Evolutionary conservation across 1,140 invertebrate species (phyloP).

Genomic region (Drosophila sp.): DNA sequence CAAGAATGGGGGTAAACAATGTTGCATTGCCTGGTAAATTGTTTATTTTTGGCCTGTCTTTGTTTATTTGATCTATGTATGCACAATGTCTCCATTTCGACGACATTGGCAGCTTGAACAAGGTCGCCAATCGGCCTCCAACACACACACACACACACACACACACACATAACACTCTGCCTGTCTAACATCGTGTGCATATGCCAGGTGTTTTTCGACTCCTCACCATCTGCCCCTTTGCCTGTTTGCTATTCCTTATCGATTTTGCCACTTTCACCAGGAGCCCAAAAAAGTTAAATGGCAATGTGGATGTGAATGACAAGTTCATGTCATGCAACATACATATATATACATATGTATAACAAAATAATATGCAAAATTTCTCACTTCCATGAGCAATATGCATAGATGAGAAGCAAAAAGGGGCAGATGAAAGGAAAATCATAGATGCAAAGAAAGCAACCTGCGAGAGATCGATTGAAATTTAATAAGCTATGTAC

Average conservation of each 20-base stretch:
- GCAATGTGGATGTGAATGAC: conserved; percentile 34
- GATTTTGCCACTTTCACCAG: conserved; percentile 29
- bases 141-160: not conserved
- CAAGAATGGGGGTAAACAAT: conserved; percentile 4
- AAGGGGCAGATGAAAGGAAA: not conserved
- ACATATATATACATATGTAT: not conserved
- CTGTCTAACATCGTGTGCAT: not conserved
- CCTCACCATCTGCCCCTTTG: not conserved
- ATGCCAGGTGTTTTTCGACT: not conserved
- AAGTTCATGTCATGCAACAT: conserved; percentile 11
- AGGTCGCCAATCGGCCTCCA: conserved; percentile 61
- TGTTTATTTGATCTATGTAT: conserved; percentile 4
- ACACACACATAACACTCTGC: not conserved
- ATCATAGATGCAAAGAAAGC: not conserved
- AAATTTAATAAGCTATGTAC: conserved; percentile 44
- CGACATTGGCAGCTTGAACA: conserved; percentile 42
- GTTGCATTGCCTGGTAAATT: not conserved
- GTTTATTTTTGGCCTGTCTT: conserved; percentile 11
- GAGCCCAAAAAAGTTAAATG: conserved; percentile 30
- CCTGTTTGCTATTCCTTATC: conserved; percentile 48
- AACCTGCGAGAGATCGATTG: conserved; percentile 39
- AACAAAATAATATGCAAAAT: conserved; percentile 10
- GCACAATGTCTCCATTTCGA: conserved; percentile 8
- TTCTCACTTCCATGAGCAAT: not conserved
- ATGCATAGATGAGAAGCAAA: not conserved